Base-by-base conservation (phyloP, 2,888 invertebrate species). In the Theretra japonica region DNA sequence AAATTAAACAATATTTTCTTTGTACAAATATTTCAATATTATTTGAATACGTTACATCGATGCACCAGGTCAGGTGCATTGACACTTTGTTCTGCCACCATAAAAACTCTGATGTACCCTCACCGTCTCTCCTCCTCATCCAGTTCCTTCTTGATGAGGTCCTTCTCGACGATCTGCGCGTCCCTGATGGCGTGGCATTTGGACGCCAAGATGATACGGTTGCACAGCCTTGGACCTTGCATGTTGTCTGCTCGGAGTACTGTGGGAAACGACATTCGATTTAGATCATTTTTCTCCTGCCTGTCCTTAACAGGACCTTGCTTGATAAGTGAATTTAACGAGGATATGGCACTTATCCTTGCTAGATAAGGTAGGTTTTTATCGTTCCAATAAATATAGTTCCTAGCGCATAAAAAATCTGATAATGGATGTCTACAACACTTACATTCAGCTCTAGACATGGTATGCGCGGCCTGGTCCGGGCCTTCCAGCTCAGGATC, bases 181-280 rank as follows among this genome's bases (percentile, higher is more conserved):
- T 98, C 97, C 23, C 98, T 93, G 68, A 98, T 97, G 0, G 97
- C 97, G 82, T 97, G 96, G 79, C 98, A 98, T 87, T 98, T 98
- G 25, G 97, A 97, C 21, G 97, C 97, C 17, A 98, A 90, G 80
- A 98, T 97, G 75, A 98, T 95, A 73, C 96, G 95, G 88, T 97
- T 98, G 75, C 97, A 97, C 30, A 94, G 83, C 0, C 93, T 86
- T 0, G 95, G 94, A 0, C 94, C 95, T 70, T 88, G 92, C 91
- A 93, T 91, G 92, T 95, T 88, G 96, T 97, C 79, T 95, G 96
- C 94, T 95, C 96, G 84, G 95, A 97, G 82, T 94, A 96, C 94
- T 94, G 80, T 1, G 56, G 69, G 17, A 48, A 6, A 15, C 3
- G 2, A n/a, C 17, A 41, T 8, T 58, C 4, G 0, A 33, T 72